Evolutionary conservation across 2,113 vertebrate species (phyloP), one percentile per base, ranked within the genome.

Genomic region (Cacatua alba): DNA sequence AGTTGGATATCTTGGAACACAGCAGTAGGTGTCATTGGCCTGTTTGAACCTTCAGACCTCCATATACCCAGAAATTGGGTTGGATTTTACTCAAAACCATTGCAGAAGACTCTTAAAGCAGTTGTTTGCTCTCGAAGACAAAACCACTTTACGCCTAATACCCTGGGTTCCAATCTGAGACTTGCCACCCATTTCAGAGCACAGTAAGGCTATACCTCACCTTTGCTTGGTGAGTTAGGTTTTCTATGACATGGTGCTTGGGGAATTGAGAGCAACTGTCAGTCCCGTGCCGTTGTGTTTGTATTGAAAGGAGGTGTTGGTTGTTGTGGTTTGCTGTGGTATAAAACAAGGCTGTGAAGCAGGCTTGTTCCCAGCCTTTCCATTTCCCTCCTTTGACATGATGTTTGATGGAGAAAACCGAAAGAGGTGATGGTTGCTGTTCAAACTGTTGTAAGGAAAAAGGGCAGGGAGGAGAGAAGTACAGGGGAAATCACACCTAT

Each of bases 1-100:
- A 6, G 59, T 24, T 17, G 60, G 49, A 3, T 51, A 11, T 52
- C 37, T 46, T 0, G 0, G 39, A 9, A 2, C 1, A 13, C 10
- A 26, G 21, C 2, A 14, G 53, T 23, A 29, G 44, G 25, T 68
- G 70, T 24, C 28, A 4, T 2, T 20, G 69, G 28, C 60, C 23
- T 37, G 6, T 57, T 26, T 39, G 80, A 62, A 52, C 67, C 55
- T 67, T 53, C 60, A 69, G 1, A 33, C 72, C 44, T 83, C 49
- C 68, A 35, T 11, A 35, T 69, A 62, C 24, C 41, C 70, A 75
- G 31, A 26, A 41, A 41, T 15, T 11, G 18, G 10, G 23, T 18
- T 59, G 37, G n/a, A 8, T 64, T 57, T 78, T 46, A 25, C 26
- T 20, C 28, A 37, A 67, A 70, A 84, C 31, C 39, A 23, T 23